Evolutionary conservation across 2,113 vertebrate genomes (phyloP).

Genomic region (Hyperoodon ampullatus): DNA sequence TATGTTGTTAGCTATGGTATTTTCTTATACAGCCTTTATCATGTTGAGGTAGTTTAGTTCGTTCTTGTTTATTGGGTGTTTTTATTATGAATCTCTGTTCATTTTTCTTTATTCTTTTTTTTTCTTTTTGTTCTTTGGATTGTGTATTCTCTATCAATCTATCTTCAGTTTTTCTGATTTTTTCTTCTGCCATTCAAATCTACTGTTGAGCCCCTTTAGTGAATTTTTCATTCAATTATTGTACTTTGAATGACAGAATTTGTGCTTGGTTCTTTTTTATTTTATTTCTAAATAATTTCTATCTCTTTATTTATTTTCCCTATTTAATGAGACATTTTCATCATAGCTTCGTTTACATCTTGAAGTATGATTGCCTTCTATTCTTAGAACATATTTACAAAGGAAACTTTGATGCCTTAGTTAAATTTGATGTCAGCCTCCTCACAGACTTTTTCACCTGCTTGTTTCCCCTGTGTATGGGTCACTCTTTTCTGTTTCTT

Average conservation of each 20-base stretch:
- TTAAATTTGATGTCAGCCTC: background rate
- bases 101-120: background rate
- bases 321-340: background rate
- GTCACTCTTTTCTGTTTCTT: background rate
- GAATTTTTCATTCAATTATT: background rate
- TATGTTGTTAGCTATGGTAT: background rate
- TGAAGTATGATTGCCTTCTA: background rate
- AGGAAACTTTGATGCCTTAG: background rate
- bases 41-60: background rate
- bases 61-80: background rate
- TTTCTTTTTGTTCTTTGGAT: background rate
- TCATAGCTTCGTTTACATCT: background rate
- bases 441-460: background rate
- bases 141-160: background rate
- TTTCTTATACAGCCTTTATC: background rate
- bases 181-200: background rate
- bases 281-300: background rate
- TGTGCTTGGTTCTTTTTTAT: background rate
- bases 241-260: background rate
- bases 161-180: background rate
- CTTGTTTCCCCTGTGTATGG: background rate
- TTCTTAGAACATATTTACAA: background rate
- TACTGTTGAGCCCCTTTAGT: background rate
- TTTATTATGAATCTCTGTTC: background rate
- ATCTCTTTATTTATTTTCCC: background rate